These are phyloP conservation scores for human DNA, from an alignment of 2,113 vertebrate species.

Conservation along the genomic window GRCh38 chr21:45385001-45385500, in stretches of 20 bases:
- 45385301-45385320: neutral
- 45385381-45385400: neutral
- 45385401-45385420: too few relatives aligned
- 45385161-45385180: neutral
- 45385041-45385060: neutral
- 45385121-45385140: neutral
- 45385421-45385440: neutral
- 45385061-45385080: neutral
- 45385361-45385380: accelerated
- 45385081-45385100: neutral
- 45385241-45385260: accelerated
- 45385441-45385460: neutral
- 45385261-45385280: accelerated
- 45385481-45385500: too few relatives aligned
- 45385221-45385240: neutral
- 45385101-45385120: accelerated
- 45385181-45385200: neutral
- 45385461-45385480: neutral
- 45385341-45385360: too few relatives aligned
- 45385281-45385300: neutral
- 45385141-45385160: neutral
- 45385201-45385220: accelerated
- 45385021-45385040: neutral
- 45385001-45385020: neutral
- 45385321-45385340: neutral